Evolutionary conservation across 92 coral and sea anemone species (phyloP).

Genomic region (Phenganax marumi): DNA sequence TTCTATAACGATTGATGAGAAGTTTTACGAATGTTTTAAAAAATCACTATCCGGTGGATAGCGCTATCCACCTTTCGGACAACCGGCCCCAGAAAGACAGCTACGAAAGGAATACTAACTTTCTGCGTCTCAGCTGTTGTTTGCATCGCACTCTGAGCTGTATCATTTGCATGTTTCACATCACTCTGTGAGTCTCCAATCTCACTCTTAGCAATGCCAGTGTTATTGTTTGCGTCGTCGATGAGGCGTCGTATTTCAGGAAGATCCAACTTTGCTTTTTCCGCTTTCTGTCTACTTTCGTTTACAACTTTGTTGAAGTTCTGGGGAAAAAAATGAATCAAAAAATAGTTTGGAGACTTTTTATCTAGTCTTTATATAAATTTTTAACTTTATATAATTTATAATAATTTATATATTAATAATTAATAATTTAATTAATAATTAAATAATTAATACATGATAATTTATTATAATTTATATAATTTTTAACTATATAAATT

Average conservation of each 20-base stretch:
- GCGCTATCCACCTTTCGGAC: no score
- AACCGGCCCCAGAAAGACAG: neutral
- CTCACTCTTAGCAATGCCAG: slow-evolving; percentile 68
- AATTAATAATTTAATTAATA: no score
- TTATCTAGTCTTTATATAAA: no score
- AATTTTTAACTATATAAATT: no score
- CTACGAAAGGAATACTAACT: slow-evolving; percentile 43
- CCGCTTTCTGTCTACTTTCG: slow-evolving; percentile 71
- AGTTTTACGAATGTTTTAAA: no score
- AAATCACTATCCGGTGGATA: no score
- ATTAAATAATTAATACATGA: no score
- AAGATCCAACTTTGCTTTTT: slow-evolving; percentile 70
- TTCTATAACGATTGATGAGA: no score
- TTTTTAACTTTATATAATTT: no score
- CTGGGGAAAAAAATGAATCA: slow-evolving; percentile 40
- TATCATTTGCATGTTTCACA: slow-evolving; percentile 57
- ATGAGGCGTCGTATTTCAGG: slow-evolving; percentile 84
- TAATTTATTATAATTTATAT: no score
- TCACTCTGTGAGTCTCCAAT: slow-evolving; percentile 68
- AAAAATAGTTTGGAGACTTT: neutral
- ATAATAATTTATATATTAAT: no score
- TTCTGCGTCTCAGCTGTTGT: slow-evolving; percentile 61
- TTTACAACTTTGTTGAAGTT: slow-evolving; percentile 79
- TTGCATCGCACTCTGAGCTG: slow-evolving; percentile 59
- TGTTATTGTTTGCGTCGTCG: slow-evolving; percentile 71